These are phyloP conservation scores for Polydrusus pterygomalis DNA, from an alignment of 2,888 invertebrate species.

Conservation along the genomic window DNA sequence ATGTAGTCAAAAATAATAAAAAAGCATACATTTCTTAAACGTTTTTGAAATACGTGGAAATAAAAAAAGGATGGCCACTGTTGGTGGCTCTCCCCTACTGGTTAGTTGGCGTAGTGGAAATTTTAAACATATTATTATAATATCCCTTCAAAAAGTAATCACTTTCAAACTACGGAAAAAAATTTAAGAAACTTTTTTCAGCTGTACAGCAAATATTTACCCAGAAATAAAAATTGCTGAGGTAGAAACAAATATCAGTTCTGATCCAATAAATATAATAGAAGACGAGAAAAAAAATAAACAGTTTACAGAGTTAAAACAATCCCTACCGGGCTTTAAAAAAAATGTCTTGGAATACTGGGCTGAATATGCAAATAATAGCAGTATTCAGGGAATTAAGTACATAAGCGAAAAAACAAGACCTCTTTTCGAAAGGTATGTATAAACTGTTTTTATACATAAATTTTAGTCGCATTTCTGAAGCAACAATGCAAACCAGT, in stretches of 20 bases:
- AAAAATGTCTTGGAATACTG: constrained; percentile 66
- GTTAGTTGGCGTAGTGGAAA: too few relatives aligned
- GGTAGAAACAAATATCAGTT: too few relatives aligned
- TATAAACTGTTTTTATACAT: background rate
- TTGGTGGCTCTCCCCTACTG: too few relatives aligned
- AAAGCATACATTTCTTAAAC: too few relatives aligned
- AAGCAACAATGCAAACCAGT: too few relatives aligned
- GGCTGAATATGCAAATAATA: constrained; percentile 66
- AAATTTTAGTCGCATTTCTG: too few relatives aligned
- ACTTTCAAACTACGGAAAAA: too few relatives aligned
- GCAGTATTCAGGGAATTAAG: constrained; percentile 69
- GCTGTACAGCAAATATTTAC: background rate
- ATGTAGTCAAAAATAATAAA: too few relatives aligned
- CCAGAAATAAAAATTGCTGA: background rate
- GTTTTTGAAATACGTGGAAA: too few relatives aligned
- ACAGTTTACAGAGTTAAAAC: constrained; percentile 53
- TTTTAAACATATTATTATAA: too few relatives aligned
- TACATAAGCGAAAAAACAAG: constrained; percentile 69
- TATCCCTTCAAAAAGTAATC: too few relatives aligned
- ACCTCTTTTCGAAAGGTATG: constrained; percentile 68
- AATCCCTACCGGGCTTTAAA: constrained; percentile 65
- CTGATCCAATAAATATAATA: background rate
- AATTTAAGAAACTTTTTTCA: background rate
- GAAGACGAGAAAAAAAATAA: constrained; percentile 14
- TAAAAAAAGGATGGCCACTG: too few relatives aligned